phyloP scores from a whole-genome alignment of 2,113 vertebrate species.

The Perognathus longimembris region DNA sequence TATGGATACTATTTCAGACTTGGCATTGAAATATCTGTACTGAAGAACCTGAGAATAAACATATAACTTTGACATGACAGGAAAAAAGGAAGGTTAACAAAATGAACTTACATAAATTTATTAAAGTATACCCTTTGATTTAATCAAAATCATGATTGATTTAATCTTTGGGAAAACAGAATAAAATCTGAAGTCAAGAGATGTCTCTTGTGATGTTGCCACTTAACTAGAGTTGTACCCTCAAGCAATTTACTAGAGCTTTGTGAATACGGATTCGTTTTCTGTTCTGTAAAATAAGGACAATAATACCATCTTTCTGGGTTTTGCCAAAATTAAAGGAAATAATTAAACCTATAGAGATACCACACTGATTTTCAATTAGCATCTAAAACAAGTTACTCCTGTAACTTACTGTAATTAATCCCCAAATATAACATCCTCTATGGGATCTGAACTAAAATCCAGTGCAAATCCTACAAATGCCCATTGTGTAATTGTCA shows the following conservation, averaged over 20 bases:
- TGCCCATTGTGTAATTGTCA: not conserved
- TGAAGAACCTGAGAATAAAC: not conserved
- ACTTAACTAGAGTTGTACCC: not conserved
- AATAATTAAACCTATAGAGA: not conserved
- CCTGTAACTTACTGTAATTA: not conserved
- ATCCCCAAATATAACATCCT: not conserved
- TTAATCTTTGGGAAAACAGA: constrained; percentile 22
- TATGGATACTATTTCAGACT: not conserved
- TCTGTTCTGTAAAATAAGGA: not conserved
- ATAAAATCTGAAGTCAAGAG: not conserved
- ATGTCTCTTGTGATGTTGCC: not conserved
- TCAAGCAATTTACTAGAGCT: not conserved
- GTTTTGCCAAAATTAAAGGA: constrained; percentile 5
- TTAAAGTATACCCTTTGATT: not conserved
- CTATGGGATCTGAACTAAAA: not conserved
- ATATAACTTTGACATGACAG: not conserved
- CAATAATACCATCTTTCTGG: not conserved
- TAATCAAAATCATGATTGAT: not conserved
- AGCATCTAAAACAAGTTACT: constrained; percentile 31
- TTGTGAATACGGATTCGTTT: not conserved
- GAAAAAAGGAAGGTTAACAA: not conserved
- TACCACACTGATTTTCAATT: not conserved
- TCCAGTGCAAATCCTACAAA: not conserved
- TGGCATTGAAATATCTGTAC: not conserved
- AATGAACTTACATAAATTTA: constrained; percentile 38